Percentiles rank a stretch among this genome's conserved stretches.
Conservation (phyloP, 2,797 vertebrate species). For the Tenualosa ilisha region DNA sequence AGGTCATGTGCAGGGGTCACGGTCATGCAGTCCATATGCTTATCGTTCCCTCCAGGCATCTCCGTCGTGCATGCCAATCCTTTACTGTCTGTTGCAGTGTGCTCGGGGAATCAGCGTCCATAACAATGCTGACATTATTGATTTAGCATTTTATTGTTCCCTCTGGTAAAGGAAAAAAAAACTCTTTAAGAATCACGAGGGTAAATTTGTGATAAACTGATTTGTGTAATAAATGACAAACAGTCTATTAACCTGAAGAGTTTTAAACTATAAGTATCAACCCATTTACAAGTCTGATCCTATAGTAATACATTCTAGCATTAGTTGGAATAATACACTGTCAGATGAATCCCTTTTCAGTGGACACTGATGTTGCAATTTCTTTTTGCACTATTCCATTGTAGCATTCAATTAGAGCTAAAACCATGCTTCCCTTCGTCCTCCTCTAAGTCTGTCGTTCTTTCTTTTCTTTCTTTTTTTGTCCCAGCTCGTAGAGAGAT, state of each 20-base stretch:
- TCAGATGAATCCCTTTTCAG: background rate
- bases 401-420: background rate
- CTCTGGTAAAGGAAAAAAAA: background rate
- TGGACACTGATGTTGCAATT: background rate
- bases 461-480: background rate
- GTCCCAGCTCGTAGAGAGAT: background rate
- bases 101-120: conserved; percentile 52
- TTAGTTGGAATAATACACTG: background rate
- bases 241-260: background rate
- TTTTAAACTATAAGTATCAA: background rate
- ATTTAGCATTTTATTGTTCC: conserved; percentile 62
- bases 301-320: background rate
- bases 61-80: conserved; percentile 61
- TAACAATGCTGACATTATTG: conserved; percentile 66
- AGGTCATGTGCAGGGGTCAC: conserved; percentile 34
- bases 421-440: background rate
- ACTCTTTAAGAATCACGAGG: background rate
- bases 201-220: background rate
- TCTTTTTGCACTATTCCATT: background rate
- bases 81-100: conserved; percentile 50
- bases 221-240: background rate
- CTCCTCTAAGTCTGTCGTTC: background rate
- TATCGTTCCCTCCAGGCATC: conserved; percentile 37
- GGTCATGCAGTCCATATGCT: conserved; percentile 49
- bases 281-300: background rate